A percentile compares a stretch with the other conserved stretches of the same genome.
These are phyloP conservation scores for Oreortyx pictus DNA, from an alignment of 2,797 vertebrate genomes.

Conservation along the genomic window DNA sequence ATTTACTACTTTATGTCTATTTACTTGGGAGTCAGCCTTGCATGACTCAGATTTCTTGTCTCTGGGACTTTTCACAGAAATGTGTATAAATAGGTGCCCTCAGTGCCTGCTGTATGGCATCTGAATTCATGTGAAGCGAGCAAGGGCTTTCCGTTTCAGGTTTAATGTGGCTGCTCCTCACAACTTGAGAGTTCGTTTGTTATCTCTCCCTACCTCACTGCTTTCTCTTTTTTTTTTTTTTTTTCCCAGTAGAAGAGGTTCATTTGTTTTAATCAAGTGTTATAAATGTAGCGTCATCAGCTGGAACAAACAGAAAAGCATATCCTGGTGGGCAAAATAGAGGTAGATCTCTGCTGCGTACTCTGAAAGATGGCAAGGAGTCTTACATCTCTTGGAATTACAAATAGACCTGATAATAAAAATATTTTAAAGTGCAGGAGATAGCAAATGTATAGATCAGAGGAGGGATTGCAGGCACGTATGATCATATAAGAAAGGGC, in stretches of 20 bases:
- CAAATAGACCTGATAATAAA: not conserved
- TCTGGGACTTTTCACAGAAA: not conserved
- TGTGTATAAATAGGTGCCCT: not conserved
- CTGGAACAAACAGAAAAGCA: not conserved
- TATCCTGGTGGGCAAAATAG: not conserved
- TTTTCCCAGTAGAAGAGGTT: accelerated
- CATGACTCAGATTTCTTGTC: not conserved
- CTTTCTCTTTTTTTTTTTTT: not conserved
- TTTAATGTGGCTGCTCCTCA: not conserved
- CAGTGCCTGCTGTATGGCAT: not conserved
- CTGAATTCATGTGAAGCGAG: not conserved
- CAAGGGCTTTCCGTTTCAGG: not conserved
- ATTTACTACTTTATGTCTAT: not conserved
- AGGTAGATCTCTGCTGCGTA: not conserved
- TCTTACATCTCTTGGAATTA: not conserved
- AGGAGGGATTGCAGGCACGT: not conserved
- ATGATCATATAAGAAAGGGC: not conserved
- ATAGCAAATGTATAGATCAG: not conserved
- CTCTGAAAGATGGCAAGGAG: accelerated
- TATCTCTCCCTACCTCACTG: not conserved
- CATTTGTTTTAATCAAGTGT: not conserved
- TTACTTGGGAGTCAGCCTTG: not conserved
- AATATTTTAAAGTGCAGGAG: not conserved
- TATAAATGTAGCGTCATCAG: not conserved
- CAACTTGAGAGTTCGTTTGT: not conserved